phyloP scores from a whole-genome alignment of 1,140 invertebrate species.

The Phthorimaea operculella region DNA sequence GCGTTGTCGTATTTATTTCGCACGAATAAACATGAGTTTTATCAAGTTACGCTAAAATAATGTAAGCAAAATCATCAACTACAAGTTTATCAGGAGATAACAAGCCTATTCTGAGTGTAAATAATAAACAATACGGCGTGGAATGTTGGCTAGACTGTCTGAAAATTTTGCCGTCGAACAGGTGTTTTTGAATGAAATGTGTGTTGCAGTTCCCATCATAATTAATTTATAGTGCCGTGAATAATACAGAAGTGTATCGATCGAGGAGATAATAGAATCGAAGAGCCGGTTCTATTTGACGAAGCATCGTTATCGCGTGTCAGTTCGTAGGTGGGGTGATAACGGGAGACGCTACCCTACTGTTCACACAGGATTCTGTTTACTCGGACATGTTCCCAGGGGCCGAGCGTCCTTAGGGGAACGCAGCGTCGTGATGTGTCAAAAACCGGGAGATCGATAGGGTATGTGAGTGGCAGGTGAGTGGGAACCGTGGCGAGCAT shows the following conservation, averaged over 20 bases:
- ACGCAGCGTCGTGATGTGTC: conserved; percentile 19
- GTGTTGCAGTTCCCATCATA: conserved; percentile 59
- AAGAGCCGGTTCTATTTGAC: conserved; percentile 4
- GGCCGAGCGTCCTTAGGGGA: conserved; percentile 18
- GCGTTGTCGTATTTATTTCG: conserved; percentile 56
- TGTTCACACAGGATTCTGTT: not conserved
- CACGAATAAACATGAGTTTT: conserved; percentile 47
- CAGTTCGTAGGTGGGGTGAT: conserved; percentile 7
- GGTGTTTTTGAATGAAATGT: conserved; percentile 64
- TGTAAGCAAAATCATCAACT: conserved; percentile 13
- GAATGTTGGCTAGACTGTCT: conserved; percentile 35
- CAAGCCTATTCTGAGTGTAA: conserved; percentile 14
- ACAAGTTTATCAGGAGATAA: conserved; percentile 5
- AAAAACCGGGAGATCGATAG: conserved; percentile 14
- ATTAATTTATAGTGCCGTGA: conserved; percentile 62
- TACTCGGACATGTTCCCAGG: not conserved
- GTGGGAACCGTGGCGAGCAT: conserved; percentile 67
- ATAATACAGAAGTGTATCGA: conserved; percentile 59
- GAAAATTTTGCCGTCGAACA: conserved; percentile 54
- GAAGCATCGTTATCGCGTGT: conserved; percentile 11
- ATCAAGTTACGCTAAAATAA: conserved; percentile 26
- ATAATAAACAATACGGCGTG: conserved; percentile 21
- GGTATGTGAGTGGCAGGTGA: conserved; percentile 26
- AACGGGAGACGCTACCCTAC: conserved; percentile 30
- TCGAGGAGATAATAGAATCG: conserved; percentile 25